Base-by-base conservation (phyloP, 2,888 invertebrate species). In the Esperia sulphurella region DNA sequence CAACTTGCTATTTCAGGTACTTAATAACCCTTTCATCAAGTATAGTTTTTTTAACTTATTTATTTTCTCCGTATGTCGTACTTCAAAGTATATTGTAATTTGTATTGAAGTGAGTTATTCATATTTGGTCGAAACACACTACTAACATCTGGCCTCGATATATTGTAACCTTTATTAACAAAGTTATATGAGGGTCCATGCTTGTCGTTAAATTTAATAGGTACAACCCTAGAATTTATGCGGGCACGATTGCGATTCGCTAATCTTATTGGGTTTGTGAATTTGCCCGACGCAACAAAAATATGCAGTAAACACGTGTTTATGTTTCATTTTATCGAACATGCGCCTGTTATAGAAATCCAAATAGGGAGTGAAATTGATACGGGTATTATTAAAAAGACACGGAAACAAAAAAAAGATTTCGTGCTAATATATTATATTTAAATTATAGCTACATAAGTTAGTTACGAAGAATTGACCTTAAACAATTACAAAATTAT, bases 131-230 rank as follows among this genome's bases (percentile, higher is more conserved):
- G 21, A 21, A 21, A 21, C 5, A 21, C 63, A 60, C 63, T 61
- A 55, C 64, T 57, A 64, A 60, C 74, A 72, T 72, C 73, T 74
- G 76, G 63, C 68, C 58, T 65, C 71, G 67, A 83, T 83, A 79
- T 77, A 81, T 80, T 73, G 79, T 73, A 76, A 74, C 78, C 73
- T 79, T 84, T 86, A 86, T 84, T 85, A 87, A 82, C 83, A 85
- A 88, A 88, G 85, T 87, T 87, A 77, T 77, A 80, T 73, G 71
- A 77, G 78, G 83, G 80, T 71, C 63, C 69, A 61, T 79, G 82
- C 80, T 81, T 79, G 79, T 79, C 81, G 77, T 83, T 77, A 84
- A 87, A 84, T 86, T 80, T 85, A 86, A 86, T 85, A 85, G 79
- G 49, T 77, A 80, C 81, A 71, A 67, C 64, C 75, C 58, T 63